phyloP scores from a whole-genome alignment of 1,140 invertebrate species.

The Drosophila repletoides region DNA sequence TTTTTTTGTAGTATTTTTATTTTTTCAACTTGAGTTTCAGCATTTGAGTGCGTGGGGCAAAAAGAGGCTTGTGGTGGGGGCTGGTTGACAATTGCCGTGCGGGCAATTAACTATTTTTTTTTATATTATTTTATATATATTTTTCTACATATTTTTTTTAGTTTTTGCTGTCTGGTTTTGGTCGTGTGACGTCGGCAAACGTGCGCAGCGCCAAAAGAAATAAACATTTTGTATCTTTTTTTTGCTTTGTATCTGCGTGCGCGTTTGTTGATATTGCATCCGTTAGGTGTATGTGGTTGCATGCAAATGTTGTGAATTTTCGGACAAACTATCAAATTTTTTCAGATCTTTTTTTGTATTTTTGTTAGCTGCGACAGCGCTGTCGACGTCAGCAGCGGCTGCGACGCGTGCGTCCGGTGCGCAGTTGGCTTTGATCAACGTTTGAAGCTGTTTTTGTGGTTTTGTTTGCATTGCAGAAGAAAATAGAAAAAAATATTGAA shows the following conservation, averaged over 20 bases:
- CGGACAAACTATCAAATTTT: slow-evolving; percentile 35
- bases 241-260: slow-evolving; percentile 40
- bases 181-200: slow-evolving; percentile 69
- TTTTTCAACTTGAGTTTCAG: slow-evolving; percentile 8
- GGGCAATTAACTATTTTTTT: slow-evolving; percentile 65
- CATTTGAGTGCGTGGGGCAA: neutral
- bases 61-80: neutral
- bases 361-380: slow-evolving; percentile 16
- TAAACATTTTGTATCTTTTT: slow-evolving; percentile 47
- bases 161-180: slow-evolving; percentile 62
- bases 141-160: slow-evolving; percentile 40
- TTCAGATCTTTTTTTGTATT: slow-evolving; percentile 5
- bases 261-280: slow-evolving; percentile 60
- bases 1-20: neutral
- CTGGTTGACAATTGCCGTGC: slow-evolving; percentile 53
- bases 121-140: slow-evolving; percentile 6
- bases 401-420: slow-evolving; percentile 70
- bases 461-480: slow-evolving; percentile 58
- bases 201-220: slow-evolving; percentile 48
- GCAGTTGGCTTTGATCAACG: slow-evolving; percentile 71
- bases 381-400: slow-evolving; percentile 20
- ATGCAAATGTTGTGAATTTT: slow-evolving; percentile 76
- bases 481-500: slow-evolving; percentile 14
- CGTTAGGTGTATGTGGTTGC: slow-evolving; percentile 75
- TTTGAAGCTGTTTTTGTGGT: slow-evolving; percentile 8